These are phyloP conservation scores for Pristionchus entomophagus DNA, from an alignment of 2,888 invertebrate genomes.

Conservation along the genomic window DNA sequence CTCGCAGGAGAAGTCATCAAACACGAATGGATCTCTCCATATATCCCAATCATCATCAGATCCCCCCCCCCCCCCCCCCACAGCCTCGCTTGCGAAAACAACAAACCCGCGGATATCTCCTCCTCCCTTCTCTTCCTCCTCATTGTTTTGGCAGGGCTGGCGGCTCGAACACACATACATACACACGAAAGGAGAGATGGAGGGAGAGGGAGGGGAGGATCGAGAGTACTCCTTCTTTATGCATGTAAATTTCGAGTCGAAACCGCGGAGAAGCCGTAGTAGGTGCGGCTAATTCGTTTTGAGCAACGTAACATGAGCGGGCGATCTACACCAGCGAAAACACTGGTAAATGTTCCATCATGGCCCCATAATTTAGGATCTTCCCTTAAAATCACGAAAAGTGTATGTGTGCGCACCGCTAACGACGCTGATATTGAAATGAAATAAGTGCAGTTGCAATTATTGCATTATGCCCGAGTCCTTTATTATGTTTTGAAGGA, in stretches of 20 bases:
- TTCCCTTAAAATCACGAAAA: too few species aligned
- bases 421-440: too few species aligned
- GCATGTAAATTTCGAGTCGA: slow-evolving; percentile 23
- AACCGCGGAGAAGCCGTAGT: neutral
- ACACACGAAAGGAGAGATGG: neutral
- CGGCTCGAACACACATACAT: neutral
- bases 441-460: too few species aligned
- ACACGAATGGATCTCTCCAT: neutral
- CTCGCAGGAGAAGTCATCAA: too few species aligned
- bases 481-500: slow-evolving; percentile 1
- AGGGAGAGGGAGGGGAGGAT: neutral
- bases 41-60: neutral
- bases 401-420: too few species aligned
- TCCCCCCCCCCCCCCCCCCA: neutral
- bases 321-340: too few species aligned
- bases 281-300: too few species aligned
- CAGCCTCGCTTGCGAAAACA: neutral
- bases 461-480: too few species aligned
- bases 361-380: too few species aligned
- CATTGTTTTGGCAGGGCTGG: slow-evolving; percentile 32
- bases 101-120: too few species aligned
- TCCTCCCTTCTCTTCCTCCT: neutral
- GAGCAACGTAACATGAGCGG: too few species aligned
- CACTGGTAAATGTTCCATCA: too few species aligned
- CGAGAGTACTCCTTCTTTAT: neutral